Conservation (phyloP, 2,797 vertebrate genomes). For the Coracias cyanogaster region DNA sequence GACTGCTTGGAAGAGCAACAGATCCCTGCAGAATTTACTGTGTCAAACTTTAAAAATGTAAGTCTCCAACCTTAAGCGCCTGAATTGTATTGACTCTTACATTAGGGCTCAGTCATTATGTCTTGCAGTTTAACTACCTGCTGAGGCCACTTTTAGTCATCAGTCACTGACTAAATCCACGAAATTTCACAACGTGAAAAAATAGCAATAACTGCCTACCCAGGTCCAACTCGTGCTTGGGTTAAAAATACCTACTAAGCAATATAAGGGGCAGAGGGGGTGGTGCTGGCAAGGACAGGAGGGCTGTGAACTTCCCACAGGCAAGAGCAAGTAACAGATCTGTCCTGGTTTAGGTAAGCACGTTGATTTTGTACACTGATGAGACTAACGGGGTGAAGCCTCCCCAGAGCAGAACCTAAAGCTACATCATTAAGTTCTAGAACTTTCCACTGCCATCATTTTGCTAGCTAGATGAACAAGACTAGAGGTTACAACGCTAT, state of each 20-base stretch:
- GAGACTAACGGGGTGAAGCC: background rate
- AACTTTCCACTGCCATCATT: background rate
- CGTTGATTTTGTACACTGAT: background rate
- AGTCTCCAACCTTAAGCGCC: background rate
- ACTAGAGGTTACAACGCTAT: fast-evolving
- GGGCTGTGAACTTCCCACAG: background rate
- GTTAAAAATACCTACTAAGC: background rate
- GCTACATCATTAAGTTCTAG: background rate
- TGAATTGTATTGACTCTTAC: background rate
- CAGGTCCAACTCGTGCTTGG: background rate
- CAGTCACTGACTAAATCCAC: background rate
- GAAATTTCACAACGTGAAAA: background rate
- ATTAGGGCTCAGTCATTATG: background rate
- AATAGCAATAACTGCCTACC: background rate
- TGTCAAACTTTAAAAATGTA: constrained; percentile 3
- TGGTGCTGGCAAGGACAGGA: background rate
- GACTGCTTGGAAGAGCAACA: constrained; percentile 17
- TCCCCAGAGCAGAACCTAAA: background rate
- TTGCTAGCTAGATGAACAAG: background rate
- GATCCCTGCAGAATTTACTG: background rate
- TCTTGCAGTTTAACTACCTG: background rate
- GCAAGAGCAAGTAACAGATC: background rate
- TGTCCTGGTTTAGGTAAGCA: background rate
- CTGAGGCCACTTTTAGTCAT: background rate
- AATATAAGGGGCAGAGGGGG: fast-evolving